phyloP scores from a whole-genome alignment of 64 coral and sea anemone genomes.

The Actinia tenebrosa region DNA sequence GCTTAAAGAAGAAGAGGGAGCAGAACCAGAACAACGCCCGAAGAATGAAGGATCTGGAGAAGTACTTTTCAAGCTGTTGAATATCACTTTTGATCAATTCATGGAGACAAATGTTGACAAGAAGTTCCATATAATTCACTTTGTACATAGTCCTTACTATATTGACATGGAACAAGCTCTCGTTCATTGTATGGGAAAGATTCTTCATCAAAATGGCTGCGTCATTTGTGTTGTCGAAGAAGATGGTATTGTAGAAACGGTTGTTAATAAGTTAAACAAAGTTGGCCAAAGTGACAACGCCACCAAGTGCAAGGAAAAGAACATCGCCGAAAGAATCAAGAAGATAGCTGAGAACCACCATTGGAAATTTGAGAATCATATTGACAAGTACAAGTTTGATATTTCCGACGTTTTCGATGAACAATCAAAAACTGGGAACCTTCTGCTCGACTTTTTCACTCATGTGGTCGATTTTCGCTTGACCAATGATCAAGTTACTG shows the following conservation, averaged over 20 bases:
- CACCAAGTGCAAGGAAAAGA: not conserved
- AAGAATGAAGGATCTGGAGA: not conserved
- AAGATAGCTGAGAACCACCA: conserved; percentile 9
- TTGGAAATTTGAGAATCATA: not conserved
- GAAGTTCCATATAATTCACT: conserved; percentile 35
- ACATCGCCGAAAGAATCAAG: not conserved
- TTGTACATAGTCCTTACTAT: conserved; percentile 17
- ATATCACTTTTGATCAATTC: conserved; percentile 16
- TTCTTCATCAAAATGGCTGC: not conserved
- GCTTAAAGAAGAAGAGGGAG: no score
- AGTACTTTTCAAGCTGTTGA: not conserved
- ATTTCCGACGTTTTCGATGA: conserved; percentile 32
- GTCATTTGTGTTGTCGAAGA: not conserved
- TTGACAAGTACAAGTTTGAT: conserved; percentile 22
- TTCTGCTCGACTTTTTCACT: conserved; percentile 51
- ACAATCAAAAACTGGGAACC: conserved; percentile 26
- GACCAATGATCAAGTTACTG: not conserved
- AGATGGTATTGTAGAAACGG: not conserved
- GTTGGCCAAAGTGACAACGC: not conserved
- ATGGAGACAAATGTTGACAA: not conserved
- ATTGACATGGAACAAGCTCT: conserved; percentile 5
- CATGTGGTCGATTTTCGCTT: conserved; percentile 20
- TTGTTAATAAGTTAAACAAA: not conserved
- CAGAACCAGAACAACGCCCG: not conserved
- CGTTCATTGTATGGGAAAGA: conserved; percentile 13